Evolutionary conservation across 2,113 vertebrate genomes (phyloP).

Genomic region (Bujurquina vittata): DNA sequence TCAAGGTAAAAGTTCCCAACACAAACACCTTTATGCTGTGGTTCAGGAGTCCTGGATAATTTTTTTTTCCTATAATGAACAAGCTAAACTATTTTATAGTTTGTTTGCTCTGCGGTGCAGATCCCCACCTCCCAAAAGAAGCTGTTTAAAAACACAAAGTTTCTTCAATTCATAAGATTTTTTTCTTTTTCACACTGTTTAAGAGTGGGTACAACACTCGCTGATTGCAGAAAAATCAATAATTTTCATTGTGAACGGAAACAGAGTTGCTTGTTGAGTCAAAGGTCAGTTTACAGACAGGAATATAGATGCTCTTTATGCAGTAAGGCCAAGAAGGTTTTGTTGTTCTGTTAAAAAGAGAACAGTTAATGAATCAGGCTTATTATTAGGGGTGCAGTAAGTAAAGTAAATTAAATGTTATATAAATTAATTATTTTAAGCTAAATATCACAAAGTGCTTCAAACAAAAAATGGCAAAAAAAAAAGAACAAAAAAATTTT

Average conservation of each 20-base stretch:
- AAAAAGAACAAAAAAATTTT: background rate
- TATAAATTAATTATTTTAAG: background rate
- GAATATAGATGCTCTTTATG: background rate
- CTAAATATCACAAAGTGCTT: background rate
- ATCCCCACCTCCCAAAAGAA: background rate
- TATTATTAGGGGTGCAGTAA: background rate
- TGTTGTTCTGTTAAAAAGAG: background rate
- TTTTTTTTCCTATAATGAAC: background rate
- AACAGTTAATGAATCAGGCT: background rate
- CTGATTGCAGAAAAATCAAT: background rate
- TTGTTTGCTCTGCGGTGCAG: background rate
- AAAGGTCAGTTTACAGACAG: background rate
- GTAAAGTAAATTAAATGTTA: background rate
- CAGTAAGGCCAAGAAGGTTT: background rate
- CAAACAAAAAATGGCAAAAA: background rate
- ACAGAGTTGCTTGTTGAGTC: background rate
- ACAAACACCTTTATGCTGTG: background rate
- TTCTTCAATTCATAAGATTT: background rate
- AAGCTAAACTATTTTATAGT: background rate
- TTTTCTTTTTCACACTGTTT: conserved; percentile 11
- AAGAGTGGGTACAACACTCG: background rate
- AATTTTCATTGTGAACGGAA: background rate
- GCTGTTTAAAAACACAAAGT: background rate
- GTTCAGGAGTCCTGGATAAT: conserved; percentile 2
- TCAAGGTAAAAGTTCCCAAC: background rate